phyloP scores from a whole-genome alignment of 2,113 vertebrate species.

The Percina caprodes region DNA sequence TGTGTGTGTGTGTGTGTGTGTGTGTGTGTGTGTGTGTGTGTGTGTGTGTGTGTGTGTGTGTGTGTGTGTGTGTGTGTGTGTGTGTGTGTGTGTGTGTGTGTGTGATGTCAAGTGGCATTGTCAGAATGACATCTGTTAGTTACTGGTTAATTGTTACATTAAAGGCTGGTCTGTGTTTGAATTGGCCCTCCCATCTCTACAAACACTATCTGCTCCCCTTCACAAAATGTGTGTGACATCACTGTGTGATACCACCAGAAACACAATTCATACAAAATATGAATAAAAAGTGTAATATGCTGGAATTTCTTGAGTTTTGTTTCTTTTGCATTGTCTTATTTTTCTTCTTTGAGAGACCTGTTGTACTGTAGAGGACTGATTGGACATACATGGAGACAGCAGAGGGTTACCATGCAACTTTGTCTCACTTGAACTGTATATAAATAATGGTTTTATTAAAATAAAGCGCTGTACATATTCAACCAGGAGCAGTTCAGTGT shows the following conservation, averaged over 20 bases:
- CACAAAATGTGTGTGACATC: not conserved
- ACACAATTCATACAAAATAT: slow-evolving; percentile 2
- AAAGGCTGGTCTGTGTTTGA: slow-evolving; percentile 3
- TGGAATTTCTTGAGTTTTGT: slow-evolving; percentile 4
- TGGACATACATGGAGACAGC: slow-evolving; percentile 34
- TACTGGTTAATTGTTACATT: slow-evolving; percentile 46
- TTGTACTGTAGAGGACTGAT: slow-evolving; percentile 58
- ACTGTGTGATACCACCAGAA: slow-evolving; percentile 3
- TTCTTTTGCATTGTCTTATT: slow-evolving; percentile 17
- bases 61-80: not conserved
- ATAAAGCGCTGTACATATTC: slow-evolving; percentile 76
- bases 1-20: too few species aligned
- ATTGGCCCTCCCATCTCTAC: not conserved
- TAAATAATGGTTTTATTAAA: slow-evolving; percentile 76
- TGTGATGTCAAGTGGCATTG: slow-evolving; percentile 11
- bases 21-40: too few species aligned
- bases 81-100: not conserved
- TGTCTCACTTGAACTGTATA: slow-evolving; percentile 79
- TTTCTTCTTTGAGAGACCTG: slow-evolving; percentile 39
- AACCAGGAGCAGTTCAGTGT: not conserved
- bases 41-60: not conserved
- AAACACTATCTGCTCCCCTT: slow-evolving; percentile 30
- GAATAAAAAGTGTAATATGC: not conserved
- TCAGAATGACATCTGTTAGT: slow-evolving; percentile 8
- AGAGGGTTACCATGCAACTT: slow-evolving; percentile 60